Evolutionary conservation across 2,797 vertebrate genomes (phyloP).

Genomic region (Hemibagrus guttatus): DNA sequence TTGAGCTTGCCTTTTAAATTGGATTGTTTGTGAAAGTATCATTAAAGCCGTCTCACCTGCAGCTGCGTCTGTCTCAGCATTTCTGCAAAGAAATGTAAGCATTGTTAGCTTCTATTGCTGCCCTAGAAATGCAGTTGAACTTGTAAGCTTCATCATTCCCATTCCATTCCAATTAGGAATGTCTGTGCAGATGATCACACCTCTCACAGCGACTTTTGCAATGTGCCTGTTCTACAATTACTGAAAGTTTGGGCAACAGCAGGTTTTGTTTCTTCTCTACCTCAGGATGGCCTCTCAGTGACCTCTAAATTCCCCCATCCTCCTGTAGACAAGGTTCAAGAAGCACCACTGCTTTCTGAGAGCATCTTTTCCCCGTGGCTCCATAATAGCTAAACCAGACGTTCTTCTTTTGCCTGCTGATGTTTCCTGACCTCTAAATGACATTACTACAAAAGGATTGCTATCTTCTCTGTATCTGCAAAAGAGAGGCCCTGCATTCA

Average conservation of each 20-base stretch:
- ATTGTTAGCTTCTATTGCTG: not conserved
- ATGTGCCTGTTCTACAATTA: conserved; percentile 16
- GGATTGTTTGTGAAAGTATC: too few relatives aligned
- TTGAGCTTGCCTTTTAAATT: too few relatives aligned
- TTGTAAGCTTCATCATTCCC: not conserved
- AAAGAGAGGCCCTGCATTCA: conserved; percentile 34
- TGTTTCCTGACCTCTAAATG: conserved; percentile 48
- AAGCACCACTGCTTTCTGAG: conserved; percentile 6
- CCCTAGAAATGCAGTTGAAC: conserved; percentile 21
- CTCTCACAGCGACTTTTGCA: not conserved
- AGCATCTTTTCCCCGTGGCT: not conserved
- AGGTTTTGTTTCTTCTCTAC: not conserved
- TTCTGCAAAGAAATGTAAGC: not conserved
- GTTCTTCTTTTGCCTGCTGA: not conserved
- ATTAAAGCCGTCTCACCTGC: too few relatives aligned
- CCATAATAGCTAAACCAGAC: conserved; percentile 39
- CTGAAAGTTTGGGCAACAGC: not conserved
- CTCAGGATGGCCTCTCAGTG: conserved; percentile 26
- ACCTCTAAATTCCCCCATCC: conserved; percentile 8
- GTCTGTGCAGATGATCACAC: not conserved
- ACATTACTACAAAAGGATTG: conserved; percentile 20
- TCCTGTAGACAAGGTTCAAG: not conserved
- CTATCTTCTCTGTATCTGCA: conserved; percentile 34
- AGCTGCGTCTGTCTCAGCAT: too few relatives aligned
- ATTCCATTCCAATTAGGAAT: conserved; percentile 14